These are phyloP conservation scores for Caenorhabditis japonica DNA, from an alignment of 2,888 invertebrate species.

Conservation along the genomic window DNA sequence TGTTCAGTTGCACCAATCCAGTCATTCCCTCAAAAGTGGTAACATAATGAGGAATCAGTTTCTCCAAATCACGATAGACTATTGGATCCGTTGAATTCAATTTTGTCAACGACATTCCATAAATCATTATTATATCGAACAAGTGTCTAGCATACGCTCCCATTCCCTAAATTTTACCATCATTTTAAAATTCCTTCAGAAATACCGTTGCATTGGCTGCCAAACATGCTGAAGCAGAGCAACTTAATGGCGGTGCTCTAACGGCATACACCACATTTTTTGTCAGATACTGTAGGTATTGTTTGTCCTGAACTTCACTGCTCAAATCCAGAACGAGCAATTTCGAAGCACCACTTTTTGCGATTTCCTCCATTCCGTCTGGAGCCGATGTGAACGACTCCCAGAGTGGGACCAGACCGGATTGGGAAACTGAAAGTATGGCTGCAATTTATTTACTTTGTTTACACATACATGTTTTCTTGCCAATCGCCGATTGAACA, in stretches of 20 bases:
- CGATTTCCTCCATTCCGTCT: constrained; percentile 28
- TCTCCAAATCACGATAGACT: constrained; percentile 14
- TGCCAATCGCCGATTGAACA: constrained; percentile 17
- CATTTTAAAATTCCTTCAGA: not conserved
- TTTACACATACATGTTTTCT: constrained; percentile 9
- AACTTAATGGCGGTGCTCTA: constrained; percentile 30
- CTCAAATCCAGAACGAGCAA: constrained; percentile 39
- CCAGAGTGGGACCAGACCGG: constrained; percentile 33
- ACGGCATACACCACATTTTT: constrained; percentile 31
- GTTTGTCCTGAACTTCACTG: constrained; percentile 25
- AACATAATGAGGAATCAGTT: constrained; percentile 3
- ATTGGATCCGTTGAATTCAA: constrained; percentile 28
- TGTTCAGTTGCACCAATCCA: constrained; percentile 48
- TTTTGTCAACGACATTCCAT: constrained; percentile 47
- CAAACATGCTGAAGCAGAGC: constrained; percentile 27
- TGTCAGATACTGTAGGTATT: constrained; percentile 29
- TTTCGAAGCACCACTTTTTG: constrained; percentile 19
- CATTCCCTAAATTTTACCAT: constrained; percentile 9
- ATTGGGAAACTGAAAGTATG: constrained; percentile 15
- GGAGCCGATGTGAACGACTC: constrained; percentile 13
- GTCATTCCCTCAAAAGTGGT: constrained; percentile 45
- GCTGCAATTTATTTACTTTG: not conserved
- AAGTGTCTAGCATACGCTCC: constrained; percentile 60
- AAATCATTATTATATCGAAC: constrained; percentile 67
- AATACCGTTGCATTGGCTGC: constrained; percentile 1